Percentiles rank a stretch among this genome's conserved stretches.
Evolutionary conservation across 2,113 vertebrate genomes (phyloP).

Genomic region (Grantiella picta): DNA sequence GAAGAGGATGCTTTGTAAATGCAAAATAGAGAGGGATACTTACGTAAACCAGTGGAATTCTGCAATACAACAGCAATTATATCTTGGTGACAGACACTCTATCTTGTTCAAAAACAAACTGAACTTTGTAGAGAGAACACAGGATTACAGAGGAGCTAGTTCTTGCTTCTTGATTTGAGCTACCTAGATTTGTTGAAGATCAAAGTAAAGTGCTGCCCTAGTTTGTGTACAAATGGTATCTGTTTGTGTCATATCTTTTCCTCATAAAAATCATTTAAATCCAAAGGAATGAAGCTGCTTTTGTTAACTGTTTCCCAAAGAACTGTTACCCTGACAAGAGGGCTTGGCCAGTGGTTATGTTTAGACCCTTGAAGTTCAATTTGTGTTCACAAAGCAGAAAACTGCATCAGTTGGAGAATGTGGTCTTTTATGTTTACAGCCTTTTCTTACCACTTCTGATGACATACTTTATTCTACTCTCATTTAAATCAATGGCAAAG

Average conservation of each 20-base stretch:
- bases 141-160: background rate
- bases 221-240: background rate
- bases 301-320: background rate
- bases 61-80: background rate
- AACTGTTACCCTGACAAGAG: background rate
- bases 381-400: background rate
- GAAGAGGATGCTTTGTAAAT: background rate
- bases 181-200: background rate
- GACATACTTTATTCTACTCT: background rate
- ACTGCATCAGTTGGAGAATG: background rate
- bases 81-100: background rate
- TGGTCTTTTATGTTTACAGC: background rate
- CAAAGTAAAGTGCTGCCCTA: background rate
- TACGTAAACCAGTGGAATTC: background rate
- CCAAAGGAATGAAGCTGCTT: background rate
- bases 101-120: background rate
- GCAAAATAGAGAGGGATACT: background rate
- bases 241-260: background rate
- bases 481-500: constrained; percentile 2
- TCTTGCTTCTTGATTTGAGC: background rate
- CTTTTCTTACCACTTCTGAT: background rate
- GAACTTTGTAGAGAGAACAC: background rate
- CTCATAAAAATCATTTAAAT: background rate
- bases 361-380: background rate
- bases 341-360: background rate